A percentile compares a stretch with the other conserved stretches of the same genome.
These are phyloP conservation scores for Ciconia nigra DNA, from an alignment of 2,797 vertebrate genomes.

Conservation along the genomic window DNA sequence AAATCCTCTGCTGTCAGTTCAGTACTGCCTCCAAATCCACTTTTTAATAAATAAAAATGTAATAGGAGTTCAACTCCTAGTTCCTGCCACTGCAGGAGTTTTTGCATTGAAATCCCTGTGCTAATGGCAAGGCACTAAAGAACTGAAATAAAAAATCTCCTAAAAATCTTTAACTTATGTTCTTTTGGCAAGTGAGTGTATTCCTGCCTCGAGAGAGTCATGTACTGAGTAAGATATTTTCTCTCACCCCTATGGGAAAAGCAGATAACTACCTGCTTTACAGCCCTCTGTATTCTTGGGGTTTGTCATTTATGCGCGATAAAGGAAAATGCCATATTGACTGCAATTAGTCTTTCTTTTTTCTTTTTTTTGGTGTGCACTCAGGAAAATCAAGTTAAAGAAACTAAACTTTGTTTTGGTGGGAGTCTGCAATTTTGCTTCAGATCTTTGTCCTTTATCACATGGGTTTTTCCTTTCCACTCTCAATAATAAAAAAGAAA, in stretches of 20 bases:
- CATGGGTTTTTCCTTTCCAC: not conserved
- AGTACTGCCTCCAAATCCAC: not conserved
- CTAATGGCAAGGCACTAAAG: not conserved
- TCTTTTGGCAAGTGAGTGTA: not conserved
- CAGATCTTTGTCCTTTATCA: not conserved
- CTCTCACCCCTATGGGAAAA: not conserved
- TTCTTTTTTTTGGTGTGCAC: not conserved
- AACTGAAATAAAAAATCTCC: not conserved
- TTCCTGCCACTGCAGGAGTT: not conserved
- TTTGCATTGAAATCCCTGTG: not conserved
- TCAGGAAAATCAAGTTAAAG: not conserved
- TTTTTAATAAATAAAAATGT: not conserved
- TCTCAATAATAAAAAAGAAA: not conserved
- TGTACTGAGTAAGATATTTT: slow-evolving; percentile 35
- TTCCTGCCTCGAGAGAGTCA: not conserved
- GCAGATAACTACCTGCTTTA: slow-evolving; percentile 16
- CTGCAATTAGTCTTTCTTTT: not conserved
- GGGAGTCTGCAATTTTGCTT: not conserved
- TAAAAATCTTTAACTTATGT: not conserved
- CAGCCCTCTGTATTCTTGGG: not conserved
- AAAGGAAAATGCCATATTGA: slow-evolving; percentile 39
- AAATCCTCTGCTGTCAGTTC: not conserved
- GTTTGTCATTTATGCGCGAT: not conserved
- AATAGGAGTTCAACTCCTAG: not conserved
- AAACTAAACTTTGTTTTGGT: not conserved